These are phyloP conservation scores for Simalia tracyae DNA, from an alignment of 2,797 vertebrate species.

Conservation along the genomic window DNA sequence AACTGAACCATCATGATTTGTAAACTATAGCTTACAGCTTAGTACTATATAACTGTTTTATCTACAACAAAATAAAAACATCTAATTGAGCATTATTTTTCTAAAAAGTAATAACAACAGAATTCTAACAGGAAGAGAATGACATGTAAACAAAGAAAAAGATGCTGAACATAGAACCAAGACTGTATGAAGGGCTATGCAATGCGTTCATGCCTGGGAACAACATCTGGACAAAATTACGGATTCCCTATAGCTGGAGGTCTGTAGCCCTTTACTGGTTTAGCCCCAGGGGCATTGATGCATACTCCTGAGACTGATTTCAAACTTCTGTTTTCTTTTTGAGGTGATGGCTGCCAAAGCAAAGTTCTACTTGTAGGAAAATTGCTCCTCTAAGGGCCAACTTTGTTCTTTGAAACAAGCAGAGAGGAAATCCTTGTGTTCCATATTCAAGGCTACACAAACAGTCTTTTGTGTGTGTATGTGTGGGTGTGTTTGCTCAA, in stretches of 20 bases:
- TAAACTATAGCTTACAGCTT: not conserved
- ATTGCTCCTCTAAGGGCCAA: not conserved
- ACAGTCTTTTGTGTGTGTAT: not conserved
- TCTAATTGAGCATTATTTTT: too few relatives aligned
- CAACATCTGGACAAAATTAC: not conserved
- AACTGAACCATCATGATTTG: not conserved
- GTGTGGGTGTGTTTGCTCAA: not conserved
- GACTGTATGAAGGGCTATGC: not conserved
- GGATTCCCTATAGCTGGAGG: not conserved
- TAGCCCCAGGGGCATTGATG: not conserved
- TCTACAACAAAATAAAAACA: not conserved
- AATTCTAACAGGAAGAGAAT: not conserved
- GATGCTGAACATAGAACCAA: rapidly evolving
- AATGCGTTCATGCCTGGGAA: not conserved
- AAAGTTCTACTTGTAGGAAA: not conserved
- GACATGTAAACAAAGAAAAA: not conserved
- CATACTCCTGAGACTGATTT: not conserved
- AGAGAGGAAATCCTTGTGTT: constrained; percentile 4
- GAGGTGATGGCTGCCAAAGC: not conserved
- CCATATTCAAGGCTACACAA: not conserved
- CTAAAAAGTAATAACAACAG: not conserved
- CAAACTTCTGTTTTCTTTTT: not conserved
- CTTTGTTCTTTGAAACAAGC: not conserved
- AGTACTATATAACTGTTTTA: not conserved
- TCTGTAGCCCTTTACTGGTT: not conserved